Evolutionary conservation across 2,888 invertebrate species (phyloP), one percentile per base, ranked within the genome.

Genomic region (Neoscelio sp.): DNA sequence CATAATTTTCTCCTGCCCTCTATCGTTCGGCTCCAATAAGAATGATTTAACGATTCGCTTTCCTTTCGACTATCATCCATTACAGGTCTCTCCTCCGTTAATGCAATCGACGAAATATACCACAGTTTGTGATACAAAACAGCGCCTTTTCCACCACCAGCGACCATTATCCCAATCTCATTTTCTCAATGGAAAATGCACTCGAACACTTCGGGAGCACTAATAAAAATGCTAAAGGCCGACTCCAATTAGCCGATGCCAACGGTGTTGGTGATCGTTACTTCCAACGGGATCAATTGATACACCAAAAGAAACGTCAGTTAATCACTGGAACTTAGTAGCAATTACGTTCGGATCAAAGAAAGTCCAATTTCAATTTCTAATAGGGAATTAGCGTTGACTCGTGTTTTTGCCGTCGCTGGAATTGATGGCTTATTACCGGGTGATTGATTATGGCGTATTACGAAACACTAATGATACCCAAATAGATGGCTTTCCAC

Each of bases 11-110:
- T 48, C 33, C 35, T 20, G 65, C 30, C 12, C 30, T 17, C 52
- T 20, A 42, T 30, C 33, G 46, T 20, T 30, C 13, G 54, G 2
- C 48, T 42, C 46, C 65, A 46, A 28, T 65, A 44, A 35, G 46
- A 71, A 65, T 48, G 65, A 65, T 71, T 71, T 62, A 77, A 52
- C 73, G 58, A 73, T 44, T 65, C 62, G 54, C 80, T 80, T 80
- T 77, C 54, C 62, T 65, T 58, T 46, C 54, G 44, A 26, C 46
- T 50, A 62, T 35, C 71, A 48, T 56, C 65, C 62, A 60, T 70
- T 75, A 44, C 54, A 26, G n/a, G n/a, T n/a, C n/a, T n/a, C n/a
- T n/a, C 18, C 52, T 40, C 18, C 2, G 35, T 2, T 42, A 42
- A 20, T 20, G 18, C 42, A 13, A 20, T 42, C 42, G 42, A 10